phyloP scores from a whole-genome alignment of 1,140 invertebrate genomes.

The Cheumatopsyche charites region DNA sequence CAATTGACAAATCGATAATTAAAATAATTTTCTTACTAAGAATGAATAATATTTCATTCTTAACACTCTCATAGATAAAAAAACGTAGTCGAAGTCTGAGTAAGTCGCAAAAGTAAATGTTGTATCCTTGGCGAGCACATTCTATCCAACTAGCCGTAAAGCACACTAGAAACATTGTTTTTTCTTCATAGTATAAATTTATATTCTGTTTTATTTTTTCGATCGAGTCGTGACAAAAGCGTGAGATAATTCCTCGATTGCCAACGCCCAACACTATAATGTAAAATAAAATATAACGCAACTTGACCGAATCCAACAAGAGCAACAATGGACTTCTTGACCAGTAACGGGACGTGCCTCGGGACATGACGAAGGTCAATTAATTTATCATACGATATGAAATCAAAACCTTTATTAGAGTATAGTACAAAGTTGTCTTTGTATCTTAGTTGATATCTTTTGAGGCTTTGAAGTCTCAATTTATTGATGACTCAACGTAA shows the following conservation, averaged over 20 bases:
- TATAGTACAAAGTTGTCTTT: too few relatives aligned
- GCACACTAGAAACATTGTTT: too few relatives aligned
- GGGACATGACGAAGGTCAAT: background rate
- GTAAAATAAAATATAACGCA: background rate
- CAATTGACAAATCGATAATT: too few relatives aligned
- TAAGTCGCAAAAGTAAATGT: constrained; percentile 2
- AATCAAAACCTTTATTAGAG: too few relatives aligned
- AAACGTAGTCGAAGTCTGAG: background rate
- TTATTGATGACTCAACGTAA: too few relatives aligned
- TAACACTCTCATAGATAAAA: background rate
- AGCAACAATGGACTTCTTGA: background rate
- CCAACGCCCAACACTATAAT: constrained; percentile 19
- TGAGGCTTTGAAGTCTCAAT: too few relatives aligned
- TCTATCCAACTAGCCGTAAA: background rate
- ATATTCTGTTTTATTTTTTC: background rate
- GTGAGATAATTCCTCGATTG: constrained; percentile 18
- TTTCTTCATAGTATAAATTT: background rate
- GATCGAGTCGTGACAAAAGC: constrained; percentile 13
- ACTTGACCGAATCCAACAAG: background rate
- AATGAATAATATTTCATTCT: too few relatives aligned
- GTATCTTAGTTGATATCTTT: too few relatives aligned
- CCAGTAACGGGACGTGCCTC: constrained; percentile 15
- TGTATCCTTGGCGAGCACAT: constrained; percentile 21
- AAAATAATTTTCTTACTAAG: too few relatives aligned
- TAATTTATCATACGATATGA: background rate